Evolutionary conservation across 1,140 invertebrate genomes (phyloP).

Genomic region (Notospermus geniculatus): DNA sequence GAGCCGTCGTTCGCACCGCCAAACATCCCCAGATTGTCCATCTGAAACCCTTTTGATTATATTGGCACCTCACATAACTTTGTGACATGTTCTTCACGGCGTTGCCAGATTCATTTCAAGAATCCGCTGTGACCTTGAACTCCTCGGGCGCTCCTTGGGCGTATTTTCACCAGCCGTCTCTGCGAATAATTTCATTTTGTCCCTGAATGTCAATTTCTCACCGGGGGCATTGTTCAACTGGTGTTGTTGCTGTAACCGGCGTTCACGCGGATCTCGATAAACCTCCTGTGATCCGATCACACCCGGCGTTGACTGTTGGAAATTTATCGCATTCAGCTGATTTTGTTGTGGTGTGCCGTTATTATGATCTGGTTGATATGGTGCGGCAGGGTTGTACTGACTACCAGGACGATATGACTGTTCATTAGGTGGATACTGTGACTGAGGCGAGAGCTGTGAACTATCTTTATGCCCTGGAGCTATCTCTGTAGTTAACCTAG

Average conservation of each 20-base stretch:
- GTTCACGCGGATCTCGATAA: conserved; percentile 55
- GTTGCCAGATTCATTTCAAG: not conserved
- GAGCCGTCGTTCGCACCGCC: too few species aligned
- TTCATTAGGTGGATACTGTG: conserved; percentile 15
- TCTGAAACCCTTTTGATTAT: conserved; percentile 1
- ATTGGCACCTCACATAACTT: conserved; percentile 7
- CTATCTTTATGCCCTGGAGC: conserved; percentile 16
- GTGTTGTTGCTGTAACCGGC: conserved; percentile 33
- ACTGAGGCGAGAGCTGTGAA: conserved; percentile 15
- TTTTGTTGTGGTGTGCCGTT: not conserved
- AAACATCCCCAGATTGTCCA: too few species aligned
- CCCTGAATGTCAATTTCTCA: conserved; percentile 53
- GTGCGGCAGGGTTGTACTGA: conserved; percentile 1
- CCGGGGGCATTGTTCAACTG: conserved; percentile 11
- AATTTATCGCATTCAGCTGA: conserved; percentile 25
- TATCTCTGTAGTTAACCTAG: conserved; percentile 39
- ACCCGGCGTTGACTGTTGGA: conserved; percentile 37
- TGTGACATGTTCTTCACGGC: not conserved
- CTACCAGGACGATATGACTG: conserved; percentile 16
- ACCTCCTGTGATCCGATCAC: conserved; percentile 57
- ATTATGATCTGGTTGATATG: not conserved
- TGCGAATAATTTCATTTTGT: conserved; percentile 59
- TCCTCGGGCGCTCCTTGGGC: conserved; percentile 49
- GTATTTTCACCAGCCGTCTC: conserved; percentile 52
- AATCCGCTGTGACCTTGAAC: conserved; percentile 42